phyloP scores from a whole-genome alignment of 2,113 vertebrate species.

The Lepus timidus region DNA sequence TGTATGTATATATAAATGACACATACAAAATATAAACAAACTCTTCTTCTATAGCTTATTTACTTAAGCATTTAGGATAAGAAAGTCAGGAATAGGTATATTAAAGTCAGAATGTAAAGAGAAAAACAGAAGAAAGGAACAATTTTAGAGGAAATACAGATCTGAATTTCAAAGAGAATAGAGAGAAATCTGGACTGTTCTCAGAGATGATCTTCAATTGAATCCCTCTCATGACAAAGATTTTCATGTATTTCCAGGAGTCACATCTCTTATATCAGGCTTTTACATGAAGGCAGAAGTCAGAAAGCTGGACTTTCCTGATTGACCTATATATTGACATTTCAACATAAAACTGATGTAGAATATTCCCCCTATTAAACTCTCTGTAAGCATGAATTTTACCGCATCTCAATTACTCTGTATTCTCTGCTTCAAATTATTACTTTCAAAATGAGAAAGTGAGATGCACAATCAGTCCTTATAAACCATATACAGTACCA shows the following conservation, averaged over 20 bases:
- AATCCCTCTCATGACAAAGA: not conserved
- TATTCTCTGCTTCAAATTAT: not conserved
- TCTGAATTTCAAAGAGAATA: not conserved
- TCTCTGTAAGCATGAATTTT: not conserved
- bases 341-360: not conserved
- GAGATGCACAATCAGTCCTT: not conserved
- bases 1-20: not conserved
- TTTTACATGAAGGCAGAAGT: not conserved
- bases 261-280: not conserved
- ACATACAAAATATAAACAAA: not conserved
- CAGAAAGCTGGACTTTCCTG: not conserved
- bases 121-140: not conserved
- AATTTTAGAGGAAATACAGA: not conserved
- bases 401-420: not conserved
- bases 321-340: not conserved
- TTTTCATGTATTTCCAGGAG: not conserved
- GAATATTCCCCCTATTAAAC: not conserved
- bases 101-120: not conserved
- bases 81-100: not conserved
- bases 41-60: not conserved
- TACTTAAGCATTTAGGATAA: not conserved
- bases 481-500: not conserved
- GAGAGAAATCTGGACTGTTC: not conserved
- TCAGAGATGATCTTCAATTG: not conserved
- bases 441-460: not conserved